Evolutionary conservation across 2,113 vertebrate species (phyloP).

Genomic region (Cottus gobio): DNA sequence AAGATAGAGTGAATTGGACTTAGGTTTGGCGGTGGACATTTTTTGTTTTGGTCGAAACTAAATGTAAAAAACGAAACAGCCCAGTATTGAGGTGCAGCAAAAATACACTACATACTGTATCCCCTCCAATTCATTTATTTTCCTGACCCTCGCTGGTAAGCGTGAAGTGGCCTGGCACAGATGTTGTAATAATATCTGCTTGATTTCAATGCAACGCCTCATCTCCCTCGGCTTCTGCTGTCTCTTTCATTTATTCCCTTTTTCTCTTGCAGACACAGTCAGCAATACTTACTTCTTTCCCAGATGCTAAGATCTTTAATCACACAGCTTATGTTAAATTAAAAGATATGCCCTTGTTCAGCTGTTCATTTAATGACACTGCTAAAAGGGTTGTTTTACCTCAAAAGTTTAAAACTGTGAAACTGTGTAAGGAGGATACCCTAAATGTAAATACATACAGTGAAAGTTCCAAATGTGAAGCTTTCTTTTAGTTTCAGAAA

Average conservation of each 20-base stretch:
- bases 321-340: constrained; percentile 5
- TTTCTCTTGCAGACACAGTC: constrained; percentile 5
- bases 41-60: background rate
- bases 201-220: constrained; percentile 30
- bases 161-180: constrained; percentile 6
- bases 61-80: background rate
- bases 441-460: background rate
- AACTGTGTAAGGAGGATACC: background rate
- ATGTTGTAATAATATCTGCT: constrained; percentile 37
- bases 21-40: background rate
- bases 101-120: background rate
- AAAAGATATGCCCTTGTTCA: background rate
- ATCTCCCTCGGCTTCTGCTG: constrained; percentile 25
- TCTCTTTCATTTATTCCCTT: constrained; percentile 20
- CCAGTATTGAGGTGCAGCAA: background rate
- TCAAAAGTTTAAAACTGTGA: background rate
- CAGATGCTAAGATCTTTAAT: constrained; percentile 8
- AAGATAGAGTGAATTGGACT: background rate
- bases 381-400: background rate
- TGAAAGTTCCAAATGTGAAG: background rate
- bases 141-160: background rate
- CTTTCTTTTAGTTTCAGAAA: background rate
- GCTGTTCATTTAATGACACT: background rate
- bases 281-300: constrained; percentile 18
- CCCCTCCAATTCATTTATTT: background rate